Base-by-base conservation (phyloP, 2,888 invertebrate species). In the Dermolepida albohirtum region DNA sequence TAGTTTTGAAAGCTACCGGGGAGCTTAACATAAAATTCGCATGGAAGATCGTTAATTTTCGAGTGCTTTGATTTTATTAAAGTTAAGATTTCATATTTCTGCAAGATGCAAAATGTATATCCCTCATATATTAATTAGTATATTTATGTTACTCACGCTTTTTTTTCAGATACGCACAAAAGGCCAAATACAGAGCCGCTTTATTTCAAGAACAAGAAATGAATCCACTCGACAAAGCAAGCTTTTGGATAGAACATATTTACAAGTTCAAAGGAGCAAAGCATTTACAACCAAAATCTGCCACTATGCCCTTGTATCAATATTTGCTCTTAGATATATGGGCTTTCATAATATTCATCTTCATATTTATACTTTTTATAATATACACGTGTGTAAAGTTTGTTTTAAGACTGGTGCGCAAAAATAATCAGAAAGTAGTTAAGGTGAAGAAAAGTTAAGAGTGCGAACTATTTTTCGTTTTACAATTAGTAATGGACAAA, bases 171-270 rank as follows among this genome's bases (percentile, higher is more conserved):
- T 62, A 62, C 11, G 47, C 29, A 8, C n/a, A 34, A n/a, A 62
- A 47, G 2, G 59, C 59, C 14, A 34, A 39, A 17, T 49, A 34
- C 17, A 62, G 59, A 62, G 27, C 59, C 0, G 11, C 39, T 1
- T 49, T 78, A 6, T 68, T 79, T n/a, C 72, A 73, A 51, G 74
- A 77, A 39, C 78, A 78, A 66, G 77, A 76, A 8, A 40, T 78
- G 44, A 68, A 72, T 66, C 78, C 79, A 5, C 64, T 79, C 50
- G 76, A 79, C 40, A 67, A 57, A 5, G 79, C 79, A 22, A 70
- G 78, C 11, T 80, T 73, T 71, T 79, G 79, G 79, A 66, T 77
- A 0, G 76, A 80, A 64, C 76, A 78, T 65, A 77, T 79, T 1
- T 68, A 78, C 17, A 73, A 74, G 51, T 70, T 77, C 64, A 73